Evolutionary conservation across 2,888 invertebrate species (phyloP).

Genomic region (Leptothorax acervorum): DNA sequence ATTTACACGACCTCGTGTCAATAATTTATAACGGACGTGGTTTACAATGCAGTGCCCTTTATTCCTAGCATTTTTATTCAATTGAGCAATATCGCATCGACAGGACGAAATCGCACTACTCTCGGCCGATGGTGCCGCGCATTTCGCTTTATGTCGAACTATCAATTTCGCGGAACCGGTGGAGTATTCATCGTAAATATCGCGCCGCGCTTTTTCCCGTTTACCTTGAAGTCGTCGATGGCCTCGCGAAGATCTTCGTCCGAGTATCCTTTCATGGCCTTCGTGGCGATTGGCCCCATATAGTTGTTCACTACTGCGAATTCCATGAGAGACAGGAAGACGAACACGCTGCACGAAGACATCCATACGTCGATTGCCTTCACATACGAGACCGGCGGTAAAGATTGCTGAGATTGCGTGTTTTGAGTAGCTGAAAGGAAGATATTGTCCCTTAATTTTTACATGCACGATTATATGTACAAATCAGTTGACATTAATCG

Average conservation of each 20-base stretch:
- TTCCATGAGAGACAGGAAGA: conserved; percentile 96
- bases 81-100: conserved; percentile 15
- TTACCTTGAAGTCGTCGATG: conserved; percentile 92
- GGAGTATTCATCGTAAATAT: conserved; percentile 27
- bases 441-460: not conserved
- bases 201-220: not conserved
- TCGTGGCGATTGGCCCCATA: conserved; percentile 94
- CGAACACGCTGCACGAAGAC: conserved; percentile 96
- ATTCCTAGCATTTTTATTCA: conserved; percentile 21
- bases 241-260: conserved; percentile 92
- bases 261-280: conserved; percentile 96
- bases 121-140: not conserved
- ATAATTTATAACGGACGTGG: conserved; percentile 12
- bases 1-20: not conserved
- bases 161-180: conserved; percentile 24
- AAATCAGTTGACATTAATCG: not conserved
- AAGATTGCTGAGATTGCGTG: conserved; percentile 95
- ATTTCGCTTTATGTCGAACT: conserved; percentile 44
- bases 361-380: conserved; percentile 97
- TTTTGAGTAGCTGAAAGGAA: conserved; percentile 92
- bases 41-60: conserved; percentile 21
- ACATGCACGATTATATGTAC: not conserved
- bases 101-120: conserved; percentile 15
- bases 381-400: conserved; percentile 96
- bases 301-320: conserved; percentile 96